Percentiles rank a stretch among this genome's conserved stretches.
Conservation (phyloP, 2,888 invertebrate genomes). For the Diloba caeruleocephala region DNA sequence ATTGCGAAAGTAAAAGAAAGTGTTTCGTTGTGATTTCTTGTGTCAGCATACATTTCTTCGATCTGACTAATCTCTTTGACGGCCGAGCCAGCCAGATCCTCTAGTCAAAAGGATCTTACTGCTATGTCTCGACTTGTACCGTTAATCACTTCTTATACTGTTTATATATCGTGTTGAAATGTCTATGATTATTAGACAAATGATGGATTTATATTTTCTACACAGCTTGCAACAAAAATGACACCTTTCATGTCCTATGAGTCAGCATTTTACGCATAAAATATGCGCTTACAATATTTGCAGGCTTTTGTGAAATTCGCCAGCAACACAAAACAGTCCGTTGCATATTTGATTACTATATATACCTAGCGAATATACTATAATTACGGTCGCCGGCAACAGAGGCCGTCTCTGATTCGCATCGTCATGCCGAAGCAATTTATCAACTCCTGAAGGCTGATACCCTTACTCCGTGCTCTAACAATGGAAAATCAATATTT, state of each 20-base stretch:
- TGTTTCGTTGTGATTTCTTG: too few relatives aligned
- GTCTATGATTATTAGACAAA: too few relatives aligned
- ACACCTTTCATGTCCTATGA: constrained; percentile 27
- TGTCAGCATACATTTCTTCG: too few relatives aligned
- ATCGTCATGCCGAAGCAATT: constrained; percentile 74
- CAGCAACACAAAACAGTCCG: constrained; percentile 29
- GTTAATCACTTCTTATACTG: too few relatives aligned
- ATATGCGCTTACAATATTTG: constrained; percentile 34
- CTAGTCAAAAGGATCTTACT: too few relatives aligned
- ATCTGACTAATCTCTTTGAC: too few relatives aligned
- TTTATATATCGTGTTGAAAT: too few relatives aligned
- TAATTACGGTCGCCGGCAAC: constrained; percentile 43
- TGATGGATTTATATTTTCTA: too few relatives aligned
- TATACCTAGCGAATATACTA: constrained; percentile 8
- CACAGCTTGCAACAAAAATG: constrained; percentile 8
- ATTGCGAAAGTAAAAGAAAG: too few relatives aligned
- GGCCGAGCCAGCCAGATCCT: too few relatives aligned
- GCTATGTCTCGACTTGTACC: too few relatives aligned
- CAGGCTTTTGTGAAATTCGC: constrained; percentile 19
- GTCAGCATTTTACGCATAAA: constrained; percentile 25
- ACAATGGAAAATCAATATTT: constrained; percentile 78
- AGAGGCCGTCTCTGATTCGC: constrained; percentile 63
- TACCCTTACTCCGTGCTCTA: constrained; percentile 70
- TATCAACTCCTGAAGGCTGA: constrained; percentile 70
- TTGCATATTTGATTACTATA: constrained; percentile 29